These are phyloP conservation scores for Drosophila mimica DNA, from an alignment of 2,888 invertebrate genomes.

Conservation along the genomic window DNA sequence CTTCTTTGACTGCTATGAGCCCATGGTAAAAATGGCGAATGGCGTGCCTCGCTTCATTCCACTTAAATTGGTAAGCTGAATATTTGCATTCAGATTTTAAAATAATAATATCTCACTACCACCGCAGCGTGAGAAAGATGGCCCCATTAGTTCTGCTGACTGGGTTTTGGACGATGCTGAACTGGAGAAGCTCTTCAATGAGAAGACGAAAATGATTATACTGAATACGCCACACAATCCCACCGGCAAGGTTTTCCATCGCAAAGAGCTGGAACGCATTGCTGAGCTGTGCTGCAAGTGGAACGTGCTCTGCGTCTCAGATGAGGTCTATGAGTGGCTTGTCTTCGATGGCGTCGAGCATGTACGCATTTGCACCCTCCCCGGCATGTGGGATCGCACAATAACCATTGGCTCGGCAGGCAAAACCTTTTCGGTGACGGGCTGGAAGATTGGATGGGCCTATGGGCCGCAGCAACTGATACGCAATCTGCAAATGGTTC, in stretches of 20 bases:
- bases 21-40: slow-evolving; percentile 95
- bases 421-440: slow-evolving; percentile 98
- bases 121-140: slow-evolving; percentile 73
- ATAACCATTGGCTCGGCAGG: slow-evolving; percentile 98
- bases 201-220: slow-evolving; percentile 96
- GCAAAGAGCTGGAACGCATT: slow-evolving; percentile 90
- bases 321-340: slow-evolving; percentile 99
- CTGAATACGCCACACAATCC: slow-evolving; percentile 99
- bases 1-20: slow-evolving; percentile 98
- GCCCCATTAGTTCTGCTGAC: slow-evolving; percentile 89
- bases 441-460: slow-evolving; percentile 99
- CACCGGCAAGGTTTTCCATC: slow-evolving; percentile 92
- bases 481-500: slow-evolving; percentile 92
- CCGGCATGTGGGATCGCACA: slow-evolving; percentile 99
- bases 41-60: slow-evolving; percentile 95
- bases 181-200: slow-evolving; percentile 91
- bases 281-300: slow-evolving; percentile 96
- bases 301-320: slow-evolving; percentile 95
- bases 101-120: background rate
- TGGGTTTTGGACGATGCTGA: slow-evolving; percentile 95
- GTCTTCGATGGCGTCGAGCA: slow-evolving; percentile 93
- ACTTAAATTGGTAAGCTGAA: slow-evolving; percentile 89
- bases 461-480: slow-evolving; percentile 94
- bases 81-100: background rate
- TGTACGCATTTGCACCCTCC: slow-evolving; percentile 97